Conservation (phyloP, 2,113 vertebrate species). For the Vanacampus margaritifer region DNA sequence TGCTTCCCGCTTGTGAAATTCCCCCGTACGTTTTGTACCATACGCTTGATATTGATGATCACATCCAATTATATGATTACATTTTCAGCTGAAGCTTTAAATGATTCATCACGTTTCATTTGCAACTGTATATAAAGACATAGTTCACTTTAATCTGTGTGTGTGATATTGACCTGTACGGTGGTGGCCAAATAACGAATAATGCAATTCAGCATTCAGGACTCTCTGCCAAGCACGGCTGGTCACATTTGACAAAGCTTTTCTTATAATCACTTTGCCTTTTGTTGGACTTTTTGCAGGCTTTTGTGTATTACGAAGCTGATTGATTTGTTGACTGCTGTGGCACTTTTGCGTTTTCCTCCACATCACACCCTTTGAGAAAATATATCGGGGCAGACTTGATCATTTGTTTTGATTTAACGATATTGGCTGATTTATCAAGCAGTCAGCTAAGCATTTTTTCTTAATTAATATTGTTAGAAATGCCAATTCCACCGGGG, state of each 20-base stretch:
- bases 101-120: slow-evolving; percentile 66
- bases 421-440: slow-evolving; percentile 64
- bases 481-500: slow-evolving; percentile 68
- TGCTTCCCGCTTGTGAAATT: slow-evolving; percentile 58
- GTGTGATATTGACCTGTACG: slow-evolving; percentile 63
- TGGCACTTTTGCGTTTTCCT: slow-evolving; percentile 2
- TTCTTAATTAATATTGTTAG: slow-evolving; percentile 81
- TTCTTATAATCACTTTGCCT: slow-evolving; percentile 61
- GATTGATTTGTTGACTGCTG: slow-evolving; percentile 48
- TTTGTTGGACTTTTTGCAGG: slow-evolving; percentile 60
- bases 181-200: slow-evolving; percentile 67
- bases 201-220: slow-evolving; percentile 61
- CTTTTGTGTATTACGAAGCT: slow-evolving; percentile 55
- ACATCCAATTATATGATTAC: slow-evolving; percentile 76
- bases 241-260: slow-evolving; percentile 62
- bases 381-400: slow-evolving; percentile 53
- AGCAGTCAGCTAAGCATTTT: slow-evolving; percentile 69
- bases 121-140: slow-evolving; percentile 59
- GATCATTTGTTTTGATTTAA: slow-evolving; percentile 73
- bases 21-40: slow-evolving; percentile 20
- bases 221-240: slow-evolving; percentile 58
- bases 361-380: slow-evolving; percentile 46
- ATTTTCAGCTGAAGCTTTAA: slow-evolving; percentile 65
- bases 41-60: slow-evolving; percentile 69
- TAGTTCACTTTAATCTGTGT: slow-evolving; percentile 10